These are phyloP conservation scores for Liodrosophila aerea DNA, from an alignment of 2,888 invertebrate genomes.

Conservation along the genomic window DNA sequence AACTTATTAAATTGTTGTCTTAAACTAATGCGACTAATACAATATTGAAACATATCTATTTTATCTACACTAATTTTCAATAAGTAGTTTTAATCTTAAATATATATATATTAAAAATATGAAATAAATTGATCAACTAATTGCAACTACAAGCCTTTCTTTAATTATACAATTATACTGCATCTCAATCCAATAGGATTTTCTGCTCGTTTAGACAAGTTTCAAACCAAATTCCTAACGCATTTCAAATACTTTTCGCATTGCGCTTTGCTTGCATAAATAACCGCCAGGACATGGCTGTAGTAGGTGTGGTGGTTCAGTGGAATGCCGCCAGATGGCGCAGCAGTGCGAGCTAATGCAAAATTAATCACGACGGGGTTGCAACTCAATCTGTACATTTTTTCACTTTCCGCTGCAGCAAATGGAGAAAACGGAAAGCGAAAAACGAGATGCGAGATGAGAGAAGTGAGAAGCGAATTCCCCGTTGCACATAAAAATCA, in stretches of 20 bases:
- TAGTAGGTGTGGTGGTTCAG: not conserved
- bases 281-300: slow-evolving; percentile 45
- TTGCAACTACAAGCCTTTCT: no score
- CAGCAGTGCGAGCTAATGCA: not conserved
- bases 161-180: no score
- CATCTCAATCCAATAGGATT: no score
- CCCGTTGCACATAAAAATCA: slow-evolving; percentile 67
- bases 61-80: no score
- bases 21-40: no score
- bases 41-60: no score
- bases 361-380: slow-evolving; percentile 18
- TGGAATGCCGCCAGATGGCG: slow-evolving; percentile 49
- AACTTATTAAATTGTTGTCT: no score
- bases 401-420: slow-evolving; percentile 10
- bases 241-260: slow-evolving; percentile 43
- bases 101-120: no score
- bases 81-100: no score
- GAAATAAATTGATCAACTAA: no score
- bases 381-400: slow-evolving; percentile 24
- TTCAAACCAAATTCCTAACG: slow-evolving; percentile 57
- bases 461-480: not conserved
- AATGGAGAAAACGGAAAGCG: slow-evolving; percentile 15
- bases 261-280: not conserved
- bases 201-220: slow-evolving; percentile 55
- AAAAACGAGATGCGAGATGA: not conserved